Evolutionary conservation across 2,113 vertebrate genomes (phyloP), one percentile per base, ranked within the genome.

Genomic region (Choloepus hoffmanni): DNA sequence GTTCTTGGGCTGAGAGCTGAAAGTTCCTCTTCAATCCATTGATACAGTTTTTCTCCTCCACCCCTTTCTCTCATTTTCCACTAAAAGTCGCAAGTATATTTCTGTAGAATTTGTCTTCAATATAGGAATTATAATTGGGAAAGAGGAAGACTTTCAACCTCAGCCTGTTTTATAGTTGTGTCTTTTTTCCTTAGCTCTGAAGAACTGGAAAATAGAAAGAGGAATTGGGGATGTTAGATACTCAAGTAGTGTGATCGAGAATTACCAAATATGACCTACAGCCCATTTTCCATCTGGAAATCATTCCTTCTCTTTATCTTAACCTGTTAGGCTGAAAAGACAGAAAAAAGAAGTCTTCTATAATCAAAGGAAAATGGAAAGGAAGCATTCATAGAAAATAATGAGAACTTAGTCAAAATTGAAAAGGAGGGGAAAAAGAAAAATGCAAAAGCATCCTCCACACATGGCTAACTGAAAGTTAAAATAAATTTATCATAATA

Each of bases 341-440:
- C 23, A 83, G 5, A 97, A 70, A 68, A 92, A 63, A 33, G 15
- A 95, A 40, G 36, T 78, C 7, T 73, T 81, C 7, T 15, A 5
- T 62, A 62, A 33, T 85, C 16, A 72, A 90, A 90, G 15, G 15
- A 40, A 96, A 79, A 67, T 60, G 60, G 18, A 93, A 96, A 65
- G 36, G 24, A 92, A 2, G 8, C 48, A 58, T 24, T 85, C 30
- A 79, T 13, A 94, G 60, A 85, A 94, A 90, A 77, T 53, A 90
- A 86, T 36, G 12, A 85, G 24, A 63, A 3, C 26, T 50, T 87
- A 33, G 14, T 50, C 6, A 91, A 90, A 92, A 68, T 0, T 74
- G 24, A 83, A 76, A 85, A 45, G 24, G 30, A 68, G 4, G 1
- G 84, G 63, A 79, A 93, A 28, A 50, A 68, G 63, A 50, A 84